Percentiles rank a stretch among this genome's conserved stretches.
Evolutionary conservation across 2,888 invertebrate species (phyloP).

Genomic region (Oscheius onirici): DNA sequence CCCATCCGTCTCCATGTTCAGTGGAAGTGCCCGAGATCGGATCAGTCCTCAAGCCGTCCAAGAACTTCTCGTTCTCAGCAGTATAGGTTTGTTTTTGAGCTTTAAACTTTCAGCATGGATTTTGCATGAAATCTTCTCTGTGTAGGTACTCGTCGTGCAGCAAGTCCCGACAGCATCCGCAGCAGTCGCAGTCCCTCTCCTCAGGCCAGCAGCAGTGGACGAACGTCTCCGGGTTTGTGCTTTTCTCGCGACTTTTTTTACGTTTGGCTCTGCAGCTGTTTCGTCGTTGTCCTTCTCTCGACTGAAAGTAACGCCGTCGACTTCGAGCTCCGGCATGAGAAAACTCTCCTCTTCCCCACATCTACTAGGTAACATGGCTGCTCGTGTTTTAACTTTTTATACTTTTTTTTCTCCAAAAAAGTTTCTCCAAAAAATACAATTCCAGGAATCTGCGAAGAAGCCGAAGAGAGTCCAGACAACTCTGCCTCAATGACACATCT

Average conservation of each 20-base stretch:
- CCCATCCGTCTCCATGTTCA: conserved; percentile 70
- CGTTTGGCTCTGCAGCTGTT: conserved; percentile 31
- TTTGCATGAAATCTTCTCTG: conserved; percentile 12
- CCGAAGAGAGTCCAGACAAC: conserved; percentile 49
- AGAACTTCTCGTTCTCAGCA: conserved; percentile 67
- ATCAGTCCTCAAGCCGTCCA: conserved; percentile 69
- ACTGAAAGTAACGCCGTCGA: conserved; percentile 59
- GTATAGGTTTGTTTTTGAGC: conserved; percentile 52
- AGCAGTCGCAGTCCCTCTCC: conserved; percentile 67
- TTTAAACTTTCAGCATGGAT: background rate
- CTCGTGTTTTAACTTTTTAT: background rate
- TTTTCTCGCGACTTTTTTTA: background rate
- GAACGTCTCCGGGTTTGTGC: conserved; percentile 53
- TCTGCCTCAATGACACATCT: conserved; percentile 12
- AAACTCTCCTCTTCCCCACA: conserved; percentile 71
- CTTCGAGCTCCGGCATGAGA: conserved; percentile 63
- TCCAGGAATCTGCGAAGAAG: conserved; percentile 62
- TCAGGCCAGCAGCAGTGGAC: conserved; percentile 63
- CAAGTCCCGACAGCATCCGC: conserved; percentile 65
- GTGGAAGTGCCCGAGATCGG: conserved; percentile 60
- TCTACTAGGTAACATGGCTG: conserved; percentile 53
- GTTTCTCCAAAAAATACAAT: background rate
- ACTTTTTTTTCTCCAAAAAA: too few relatives aligned
- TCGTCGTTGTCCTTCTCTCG: conserved; percentile 56
- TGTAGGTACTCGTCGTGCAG: conserved; percentile 54